Evolutionary conservation across 1,140 invertebrate species (phyloP).

Genomic region (Microvelia longipes): DNA sequence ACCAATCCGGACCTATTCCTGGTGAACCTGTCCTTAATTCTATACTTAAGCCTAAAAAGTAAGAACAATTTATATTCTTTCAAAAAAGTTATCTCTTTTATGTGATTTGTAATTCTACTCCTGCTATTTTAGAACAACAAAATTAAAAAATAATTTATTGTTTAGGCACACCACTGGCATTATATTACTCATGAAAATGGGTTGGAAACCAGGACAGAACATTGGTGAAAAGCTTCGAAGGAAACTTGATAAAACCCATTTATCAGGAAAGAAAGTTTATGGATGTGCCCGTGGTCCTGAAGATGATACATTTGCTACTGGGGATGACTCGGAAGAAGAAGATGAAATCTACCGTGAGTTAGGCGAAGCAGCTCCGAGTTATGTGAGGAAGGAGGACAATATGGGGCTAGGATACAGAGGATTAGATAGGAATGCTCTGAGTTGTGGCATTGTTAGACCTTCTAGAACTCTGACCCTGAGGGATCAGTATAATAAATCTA

Average conservation of each 20-base stretch:
- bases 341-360: slow-evolving; percentile 43
- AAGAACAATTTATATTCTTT: slow-evolving; percentile 18
- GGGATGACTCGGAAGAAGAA: slow-evolving; percentile 24
- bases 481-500: slow-evolving; percentile 37
- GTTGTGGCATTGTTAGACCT: slow-evolving; percentile 32
- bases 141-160: slow-evolving; percentile 6
- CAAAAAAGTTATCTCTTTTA: too few species aligned
- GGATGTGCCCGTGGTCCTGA: slow-evolving; percentile 45
- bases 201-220: slow-evolving; percentile 81
- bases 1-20: slow-evolving; percentile 54
- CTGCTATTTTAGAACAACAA: background rate
- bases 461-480: slow-evolving; percentile 19
- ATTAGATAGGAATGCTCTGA: slow-evolving; percentile 43
- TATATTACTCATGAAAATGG: slow-evolving; percentile 67
- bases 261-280: slow-evolving; percentile 41
- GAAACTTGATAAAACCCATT: slow-evolving; percentile 27
- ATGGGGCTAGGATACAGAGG: slow-evolving; percentile 85
- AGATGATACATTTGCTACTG: slow-evolving; percentile 13
- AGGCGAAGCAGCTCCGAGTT: slow-evolving; percentile 39
- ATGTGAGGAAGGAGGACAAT: slow-evolving; percentile 58
- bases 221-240: slow-evolving; percentile 60
- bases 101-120: too few species aligned
- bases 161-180: slow-evolving; percentile 72
- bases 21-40: slow-evolving; percentile 62
- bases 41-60: slow-evolving; percentile 60